Conservation (phyloP, 2,888 invertebrate species). For the Harpalus rubripes region DNA sequence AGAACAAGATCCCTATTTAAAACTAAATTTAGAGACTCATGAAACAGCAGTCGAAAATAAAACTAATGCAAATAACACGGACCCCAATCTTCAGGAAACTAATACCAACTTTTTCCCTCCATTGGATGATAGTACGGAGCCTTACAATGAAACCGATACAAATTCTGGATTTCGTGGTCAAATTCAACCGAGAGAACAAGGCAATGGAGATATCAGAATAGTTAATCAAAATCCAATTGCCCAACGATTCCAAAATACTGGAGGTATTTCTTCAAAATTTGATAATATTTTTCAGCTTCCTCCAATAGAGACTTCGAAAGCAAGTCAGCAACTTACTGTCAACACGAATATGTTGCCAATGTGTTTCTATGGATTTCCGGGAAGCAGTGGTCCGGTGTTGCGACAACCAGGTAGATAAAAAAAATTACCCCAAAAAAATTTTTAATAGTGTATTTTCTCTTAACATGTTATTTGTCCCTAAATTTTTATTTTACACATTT, state of each 20-base stretch:
- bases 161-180: conserved; percentile 13
- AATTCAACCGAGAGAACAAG: neutral
- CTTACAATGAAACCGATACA: neutral
- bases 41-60: neutral
- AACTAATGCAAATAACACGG: neutral
- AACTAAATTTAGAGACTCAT: neutral
- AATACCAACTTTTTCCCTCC: neutral
- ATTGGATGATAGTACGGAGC: neutral
- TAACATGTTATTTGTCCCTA: no score
- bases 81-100: neutral
- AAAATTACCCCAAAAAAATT: neutral
- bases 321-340: conserved; percentile 62
- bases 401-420: conserved; percentile 59
- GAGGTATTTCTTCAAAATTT: conserved; percentile 14
- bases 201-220: conserved; percentile 53
- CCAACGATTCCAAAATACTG: conserved; percentile 57
- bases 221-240: conserved; percentile 63
- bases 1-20: neutral
- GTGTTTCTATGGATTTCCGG: conserved; percentile 57
- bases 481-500: no score
- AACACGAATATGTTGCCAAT: conserved; percentile 62
- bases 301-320: conserved; percentile 58
- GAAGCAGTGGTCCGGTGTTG: conserved; percentile 35
- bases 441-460: neutral
- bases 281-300: conserved; percentile 58